These are phyloP conservation scores for Trissonchulus latispiculum DNA, from an alignment of 2,888 invertebrate genomes.

Conservation along the genomic window DNA sequence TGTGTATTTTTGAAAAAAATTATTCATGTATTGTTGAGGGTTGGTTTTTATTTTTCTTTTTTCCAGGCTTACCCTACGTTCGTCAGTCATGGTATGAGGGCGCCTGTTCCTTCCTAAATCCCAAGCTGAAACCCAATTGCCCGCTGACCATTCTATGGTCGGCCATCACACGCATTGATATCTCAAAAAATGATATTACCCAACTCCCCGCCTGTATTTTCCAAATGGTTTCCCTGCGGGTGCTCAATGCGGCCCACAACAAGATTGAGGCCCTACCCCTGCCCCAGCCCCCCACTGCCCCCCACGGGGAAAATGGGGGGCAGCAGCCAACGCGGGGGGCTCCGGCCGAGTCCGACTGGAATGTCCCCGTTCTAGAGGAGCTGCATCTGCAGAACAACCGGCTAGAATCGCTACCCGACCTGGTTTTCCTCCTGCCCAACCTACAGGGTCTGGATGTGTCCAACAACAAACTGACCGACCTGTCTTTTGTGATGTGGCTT, in stretches of 20 bases:
- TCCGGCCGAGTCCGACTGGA: slow-evolving; percentile 22
- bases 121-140: slow-evolving; percentile 52
- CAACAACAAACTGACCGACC: slow-evolving; percentile 72
- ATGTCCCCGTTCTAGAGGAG: slow-evolving; percentile 50
- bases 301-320: neutral
- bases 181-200: slow-evolving; percentile 75
- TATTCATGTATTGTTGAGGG: neutral
- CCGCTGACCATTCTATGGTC: slow-evolving; percentile 56
- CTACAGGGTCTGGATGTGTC: slow-evolving; percentile 77
- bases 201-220: slow-evolving; percentile 71
- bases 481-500: slow-evolving; percentile 72
- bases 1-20: neutral
- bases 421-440: slow-evolving; percentile 67
- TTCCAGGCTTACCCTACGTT: slow-evolving; percentile 47
- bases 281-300: neutral
- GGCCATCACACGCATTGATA: slow-evolving; percentile 82
- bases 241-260: slow-evolving; percentile 77
- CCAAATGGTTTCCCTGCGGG: slow-evolving; percentile 64
- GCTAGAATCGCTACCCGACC: slow-evolving; percentile 66
- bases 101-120: slow-evolving; percentile 73
- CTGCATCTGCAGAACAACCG: slow-evolving; percentile 80
- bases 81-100: slow-evolving; percentile 67
- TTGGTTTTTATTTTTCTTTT: neutral
- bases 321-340: neutral
- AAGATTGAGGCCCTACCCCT: slow-evolving; percentile 61